These are phyloP conservation scores for Squalus acanthias DNA, from an alignment of 2,797 vertebrate species.

Conservation along the genomic window DNA sequence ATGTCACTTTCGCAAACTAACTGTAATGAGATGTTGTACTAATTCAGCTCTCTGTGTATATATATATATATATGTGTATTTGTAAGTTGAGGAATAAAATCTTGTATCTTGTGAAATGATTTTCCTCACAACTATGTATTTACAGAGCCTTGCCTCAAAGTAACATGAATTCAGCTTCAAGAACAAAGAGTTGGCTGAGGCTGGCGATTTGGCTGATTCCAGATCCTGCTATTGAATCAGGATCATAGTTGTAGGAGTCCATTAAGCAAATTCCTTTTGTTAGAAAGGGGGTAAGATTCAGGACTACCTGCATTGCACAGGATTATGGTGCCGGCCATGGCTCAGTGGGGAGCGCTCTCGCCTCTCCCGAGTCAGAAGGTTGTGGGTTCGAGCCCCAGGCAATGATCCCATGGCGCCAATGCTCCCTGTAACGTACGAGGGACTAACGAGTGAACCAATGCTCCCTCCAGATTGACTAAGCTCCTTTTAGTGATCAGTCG, in stretches of 20 bases:
- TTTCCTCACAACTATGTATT: neutral
- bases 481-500: neutral
- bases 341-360: neutral
- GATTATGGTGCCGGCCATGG: neutral
- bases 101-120: neutral
- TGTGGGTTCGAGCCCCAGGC: neutral
- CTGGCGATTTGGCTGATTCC: neutral
- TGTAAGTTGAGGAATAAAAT: neutral
- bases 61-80: too few relatives aligned
- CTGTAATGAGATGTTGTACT: neutral
- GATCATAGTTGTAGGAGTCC: neutral
- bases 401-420: neutral
- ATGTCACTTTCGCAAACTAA: neutral
- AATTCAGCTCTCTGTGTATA: neutral
- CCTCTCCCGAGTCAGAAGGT: neutral
- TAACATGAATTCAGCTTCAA: neutral
- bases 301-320: neutral
- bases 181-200: neutral
- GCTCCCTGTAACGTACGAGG: neutral
- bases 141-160: neutral
- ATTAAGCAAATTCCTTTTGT: neutral
- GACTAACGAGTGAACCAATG: neutral
- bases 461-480: neutral
- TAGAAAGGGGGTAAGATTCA: neutral
- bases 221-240: neutral